Conservation (phyloP, 1,140 invertebrate species). For the Eriocheir sinensis region DNA sequence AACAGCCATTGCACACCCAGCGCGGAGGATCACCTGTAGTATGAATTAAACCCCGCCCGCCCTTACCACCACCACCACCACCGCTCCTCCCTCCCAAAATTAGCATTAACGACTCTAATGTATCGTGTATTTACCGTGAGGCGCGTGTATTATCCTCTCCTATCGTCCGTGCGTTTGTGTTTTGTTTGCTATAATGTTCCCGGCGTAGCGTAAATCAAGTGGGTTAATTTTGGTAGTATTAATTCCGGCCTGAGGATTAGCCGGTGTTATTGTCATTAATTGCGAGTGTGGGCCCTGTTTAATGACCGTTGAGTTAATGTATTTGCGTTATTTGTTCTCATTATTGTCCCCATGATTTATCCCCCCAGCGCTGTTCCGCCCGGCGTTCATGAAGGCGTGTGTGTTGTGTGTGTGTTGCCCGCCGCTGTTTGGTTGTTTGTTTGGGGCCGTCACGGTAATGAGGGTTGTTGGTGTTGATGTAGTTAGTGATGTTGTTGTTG, state of each 20-base stretch:
- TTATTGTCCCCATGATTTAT: not conserved
- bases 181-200: too few species aligned
- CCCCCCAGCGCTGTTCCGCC: not conserved
- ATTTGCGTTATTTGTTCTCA: conserved; percentile 25
- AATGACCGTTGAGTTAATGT: conserved; percentile 6
- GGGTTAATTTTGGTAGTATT: conserved; percentile 25
- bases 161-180: too few species aligned
- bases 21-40: too few species aligned
- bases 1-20: too few species aligned
- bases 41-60: too few species aligned
- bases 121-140: too few species aligned
- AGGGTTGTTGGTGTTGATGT: not conserved
- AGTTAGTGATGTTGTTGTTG: not conserved
- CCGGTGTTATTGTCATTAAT: conserved; percentile 25
- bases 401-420: too few species aligned
- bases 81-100: too few species aligned
- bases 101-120: too few species aligned
- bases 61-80: too few species aligned
- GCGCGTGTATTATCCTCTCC: too few species aligned
- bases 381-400: not conserved
- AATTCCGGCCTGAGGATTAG: conserved; percentile 2
- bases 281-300: not conserved
- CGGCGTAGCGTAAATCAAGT: not conserved
- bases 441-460: not conserved
- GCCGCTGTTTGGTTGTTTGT: too few species aligned